Conservation (phyloP, 2,888 invertebrate species). For the Watsonalla binaria region DNA sequence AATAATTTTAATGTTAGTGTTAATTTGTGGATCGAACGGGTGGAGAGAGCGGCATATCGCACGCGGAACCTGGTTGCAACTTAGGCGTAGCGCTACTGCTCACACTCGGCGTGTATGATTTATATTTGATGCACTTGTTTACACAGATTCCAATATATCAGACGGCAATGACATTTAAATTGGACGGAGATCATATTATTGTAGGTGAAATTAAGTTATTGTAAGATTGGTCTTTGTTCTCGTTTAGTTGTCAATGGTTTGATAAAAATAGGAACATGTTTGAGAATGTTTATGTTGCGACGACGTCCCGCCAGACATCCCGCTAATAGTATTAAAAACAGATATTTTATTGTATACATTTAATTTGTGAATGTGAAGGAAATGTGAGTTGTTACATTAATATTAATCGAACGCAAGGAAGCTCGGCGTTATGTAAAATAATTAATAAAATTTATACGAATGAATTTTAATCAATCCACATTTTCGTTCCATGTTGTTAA, state of each 20-base stretch:
- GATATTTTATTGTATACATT: conserved; percentile 37
- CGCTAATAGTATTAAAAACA: conserved; percentile 38
- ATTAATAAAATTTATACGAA: conserved; percentile 46
- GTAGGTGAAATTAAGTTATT: background rate
- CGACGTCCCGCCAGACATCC: conserved; percentile 40
- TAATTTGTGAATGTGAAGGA: conserved; percentile 29
- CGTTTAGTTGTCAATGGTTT: background rate
- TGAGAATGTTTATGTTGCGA: conserved; percentile 18
- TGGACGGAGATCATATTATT: background rate
- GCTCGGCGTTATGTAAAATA: conserved; percentile 20
- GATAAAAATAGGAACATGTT: background rate
- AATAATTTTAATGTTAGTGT: conserved; percentile 69
- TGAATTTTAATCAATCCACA: conserved; percentile 42
- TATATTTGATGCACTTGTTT: background rate
- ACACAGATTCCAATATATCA: no score
- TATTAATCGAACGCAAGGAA: conserved; percentile 2
- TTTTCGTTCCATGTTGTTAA: conserved; percentile 42
- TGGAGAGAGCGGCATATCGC: conserved; percentile 27
- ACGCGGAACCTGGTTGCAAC: conserved; percentile 26
- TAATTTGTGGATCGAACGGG: conserved; percentile 55
- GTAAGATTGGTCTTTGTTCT: background rate
- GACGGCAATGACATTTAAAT: background rate
- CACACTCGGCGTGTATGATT: background rate
- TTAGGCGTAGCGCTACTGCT: background rate
- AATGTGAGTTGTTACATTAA: conserved; percentile 21